Evolutionary conservation across 2,113 vertebrate species (phyloP).

Genomic region (Cebus imitator): DNA sequence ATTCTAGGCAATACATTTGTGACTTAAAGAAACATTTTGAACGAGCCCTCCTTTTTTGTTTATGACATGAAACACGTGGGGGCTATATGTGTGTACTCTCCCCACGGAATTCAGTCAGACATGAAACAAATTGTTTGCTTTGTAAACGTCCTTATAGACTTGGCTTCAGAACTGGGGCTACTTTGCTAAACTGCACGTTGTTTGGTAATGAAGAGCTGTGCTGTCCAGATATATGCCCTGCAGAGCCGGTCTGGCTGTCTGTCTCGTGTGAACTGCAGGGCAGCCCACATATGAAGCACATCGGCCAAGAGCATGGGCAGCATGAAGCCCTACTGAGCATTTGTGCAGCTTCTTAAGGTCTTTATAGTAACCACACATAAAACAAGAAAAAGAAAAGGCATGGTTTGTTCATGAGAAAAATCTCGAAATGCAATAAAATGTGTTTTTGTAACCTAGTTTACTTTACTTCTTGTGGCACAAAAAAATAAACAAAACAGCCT

Average conservation of each 20-base stretch:
- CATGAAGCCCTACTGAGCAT: not conserved
- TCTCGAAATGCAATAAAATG: conserved; percentile 71
- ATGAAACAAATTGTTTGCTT: not conserved
- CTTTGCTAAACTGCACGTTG: not conserved
- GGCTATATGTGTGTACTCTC: accelerated
- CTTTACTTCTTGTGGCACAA: conserved; percentile 81
- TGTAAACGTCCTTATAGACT: not conserved
- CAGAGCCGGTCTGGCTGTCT: not conserved
- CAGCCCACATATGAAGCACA: not conserved
- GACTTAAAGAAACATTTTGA: not conserved
- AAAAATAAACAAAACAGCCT: conserved; percentile 78
- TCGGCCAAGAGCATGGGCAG: not conserved
- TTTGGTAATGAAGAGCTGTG: not conserved
- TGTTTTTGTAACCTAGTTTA: conserved; percentile 82
- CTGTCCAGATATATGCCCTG: accelerated
- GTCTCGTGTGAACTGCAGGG: accelerated
- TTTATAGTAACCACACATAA: not conserved
- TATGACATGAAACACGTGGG: not conserved
- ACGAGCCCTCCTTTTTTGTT: not conserved
- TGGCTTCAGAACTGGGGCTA: not conserved
- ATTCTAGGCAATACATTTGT: accelerated
- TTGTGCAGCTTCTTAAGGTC: conserved; percentile 42
- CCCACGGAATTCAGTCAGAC: not conserved
- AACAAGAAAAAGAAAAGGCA: conserved; percentile 6
- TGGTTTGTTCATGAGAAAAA: conserved; percentile 70